Evolutionary conservation across 2,797 vertebrate genomes (phyloP).

Genomic region (Phalanger gymnotis): DNA sequence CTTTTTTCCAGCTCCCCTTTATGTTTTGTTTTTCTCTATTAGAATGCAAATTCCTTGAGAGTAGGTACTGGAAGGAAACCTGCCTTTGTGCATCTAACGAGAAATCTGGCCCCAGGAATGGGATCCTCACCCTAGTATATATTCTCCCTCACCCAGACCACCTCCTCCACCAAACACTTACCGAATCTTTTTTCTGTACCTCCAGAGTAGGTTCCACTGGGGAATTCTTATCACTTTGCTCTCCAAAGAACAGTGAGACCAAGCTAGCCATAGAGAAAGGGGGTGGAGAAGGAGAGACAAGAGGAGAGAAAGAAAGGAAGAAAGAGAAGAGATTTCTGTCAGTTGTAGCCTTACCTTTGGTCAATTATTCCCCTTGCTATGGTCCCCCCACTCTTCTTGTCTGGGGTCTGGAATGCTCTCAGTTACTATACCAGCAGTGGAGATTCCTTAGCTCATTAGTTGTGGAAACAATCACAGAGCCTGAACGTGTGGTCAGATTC

Average conservation of each 20-base stretch:
- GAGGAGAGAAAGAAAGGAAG: neutral
- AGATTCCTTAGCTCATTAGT: neutral
- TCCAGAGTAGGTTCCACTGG: constrained; percentile 95
- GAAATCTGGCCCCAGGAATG: neutral
- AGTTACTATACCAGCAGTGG: neutral
- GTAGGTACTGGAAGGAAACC: neutral
- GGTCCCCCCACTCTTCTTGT: neutral
- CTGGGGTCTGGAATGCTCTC: neutral
- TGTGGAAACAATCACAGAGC: neutral
- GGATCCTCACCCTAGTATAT: neutral
- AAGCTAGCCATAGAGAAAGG: constrained; percentile 84
- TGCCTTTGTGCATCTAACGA: neutral
- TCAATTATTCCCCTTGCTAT: neutral
- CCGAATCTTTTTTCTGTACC: constrained; percentile 92
- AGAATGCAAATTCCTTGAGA: neutral
- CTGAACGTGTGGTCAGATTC: neutral
- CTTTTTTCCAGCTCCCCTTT: neutral
- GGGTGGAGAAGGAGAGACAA: neutral
- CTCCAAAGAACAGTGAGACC: constrained; percentile 96
- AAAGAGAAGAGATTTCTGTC: constrained; percentile 46
- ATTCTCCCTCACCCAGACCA: fast-evolving
- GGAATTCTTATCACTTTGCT: constrained; percentile 97
- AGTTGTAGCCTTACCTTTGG: neutral
- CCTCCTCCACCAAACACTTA: constrained; percentile 77
- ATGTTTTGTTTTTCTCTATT: neutral